phyloP scores from a whole-genome alignment of 2,113 vertebrate species.

The Protobothrops mucrosquamatus region DNA sequence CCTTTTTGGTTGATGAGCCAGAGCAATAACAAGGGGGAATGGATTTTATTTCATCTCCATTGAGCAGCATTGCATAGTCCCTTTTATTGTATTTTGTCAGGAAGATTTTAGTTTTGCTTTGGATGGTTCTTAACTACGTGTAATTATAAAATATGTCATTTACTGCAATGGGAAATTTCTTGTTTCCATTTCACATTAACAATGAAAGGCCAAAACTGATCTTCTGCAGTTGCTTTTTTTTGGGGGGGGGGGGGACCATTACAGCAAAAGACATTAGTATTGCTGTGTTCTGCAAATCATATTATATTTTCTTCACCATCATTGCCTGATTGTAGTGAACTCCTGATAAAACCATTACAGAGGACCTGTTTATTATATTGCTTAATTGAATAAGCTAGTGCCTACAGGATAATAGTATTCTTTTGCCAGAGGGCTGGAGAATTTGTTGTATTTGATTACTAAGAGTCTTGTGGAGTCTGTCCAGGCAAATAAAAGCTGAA shows the following conservation, averaged over 20 bases:
- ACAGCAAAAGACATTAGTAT: constrained; percentile 23
- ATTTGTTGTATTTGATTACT: constrained; percentile 54
- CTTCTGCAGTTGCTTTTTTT: constrained; percentile 51
- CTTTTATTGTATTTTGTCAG: constrained; percentile 41
- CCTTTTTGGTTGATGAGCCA: background rate
- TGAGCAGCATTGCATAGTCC: constrained; percentile 31
- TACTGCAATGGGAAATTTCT: constrained; percentile 44
- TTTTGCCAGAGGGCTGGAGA: constrained; percentile 49
- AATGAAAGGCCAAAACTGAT: constrained; percentile 49
- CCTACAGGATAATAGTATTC: constrained; percentile 49
- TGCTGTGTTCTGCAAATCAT: constrained; percentile 57
- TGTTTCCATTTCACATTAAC: constrained; percentile 43
- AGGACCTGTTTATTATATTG: constrained; percentile 51
- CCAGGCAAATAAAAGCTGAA: constrained; percentile 29
- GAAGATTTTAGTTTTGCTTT: constrained; percentile 47
- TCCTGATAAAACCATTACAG: constrained; percentile 51
- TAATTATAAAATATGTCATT: constrained; percentile 42
- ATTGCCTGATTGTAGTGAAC: constrained; percentile 47
- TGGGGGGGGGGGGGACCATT: constrained; percentile 37
- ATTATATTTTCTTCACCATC: constrained; percentile 40
- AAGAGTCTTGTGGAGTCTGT: constrained; percentile 31
- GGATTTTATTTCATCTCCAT: constrained; percentile 40
- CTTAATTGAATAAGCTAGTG: constrained; percentile 58
- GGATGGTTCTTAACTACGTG: constrained; percentile 41
- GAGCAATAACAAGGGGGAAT: constrained; percentile 22